These are phyloP conservation scores for Plectropomus leopardus DNA, from an alignment of 2,113 vertebrate genomes.

Conservation along the genomic window DNA sequence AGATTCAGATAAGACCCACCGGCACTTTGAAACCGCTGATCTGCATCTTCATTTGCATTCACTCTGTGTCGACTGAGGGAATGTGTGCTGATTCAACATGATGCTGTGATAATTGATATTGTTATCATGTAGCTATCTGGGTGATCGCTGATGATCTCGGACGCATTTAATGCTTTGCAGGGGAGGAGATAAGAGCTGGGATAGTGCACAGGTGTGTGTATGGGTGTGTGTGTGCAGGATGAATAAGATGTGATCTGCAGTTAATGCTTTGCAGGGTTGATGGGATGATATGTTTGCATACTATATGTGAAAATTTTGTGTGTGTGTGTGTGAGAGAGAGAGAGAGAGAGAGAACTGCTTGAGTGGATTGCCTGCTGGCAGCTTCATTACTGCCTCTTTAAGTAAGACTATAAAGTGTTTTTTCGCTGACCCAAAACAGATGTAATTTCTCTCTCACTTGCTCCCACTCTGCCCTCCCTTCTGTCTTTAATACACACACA, in stretches of 20 bases:
- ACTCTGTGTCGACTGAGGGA: slow-evolving; percentile 21
- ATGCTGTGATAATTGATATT: slow-evolving; percentile 63
- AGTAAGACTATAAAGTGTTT: slow-evolving; percentile 56
- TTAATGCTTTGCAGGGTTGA: slow-evolving; percentile 1
- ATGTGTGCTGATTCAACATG: slow-evolving; percentile 67
- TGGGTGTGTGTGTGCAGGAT: slow-evolving; percentile 17
- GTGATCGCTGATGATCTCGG: slow-evolving; percentile 43
- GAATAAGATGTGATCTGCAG: slow-evolving; percentile 24
- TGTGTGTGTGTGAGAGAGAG: not conserved
- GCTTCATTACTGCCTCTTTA: slow-evolving; percentile 48
- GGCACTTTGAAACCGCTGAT: slow-evolving; percentile 65
- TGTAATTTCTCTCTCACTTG: slow-evolving; percentile 55
- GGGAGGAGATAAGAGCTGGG: slow-evolving; percentile 34
- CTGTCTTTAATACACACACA: slow-evolving; percentile 20
- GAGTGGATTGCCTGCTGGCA: slow-evolving; percentile 25
- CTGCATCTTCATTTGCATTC: slow-evolving; percentile 77
- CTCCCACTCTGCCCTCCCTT: slow-evolving; percentile 37
- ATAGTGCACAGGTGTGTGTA: slow-evolving; percentile 29
- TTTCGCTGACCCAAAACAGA: slow-evolving; percentile 72
- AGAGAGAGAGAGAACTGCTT: not conserved
- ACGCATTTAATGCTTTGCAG: slow-evolving; percentile 1
- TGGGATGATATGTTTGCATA: slow-evolving; percentile 32
- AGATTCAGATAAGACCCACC: slow-evolving; percentile 25
- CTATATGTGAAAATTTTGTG: slow-evolving; percentile 12
- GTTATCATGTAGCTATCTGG: slow-evolving; percentile 55